A percentile compares a stretch with the other conserved stretches of the same genome.
These are phyloP conservation scores for Pyrocephalus nanus DNA, from an alignment of 2,797 vertebrate species.

Conservation along the genomic window DNA sequence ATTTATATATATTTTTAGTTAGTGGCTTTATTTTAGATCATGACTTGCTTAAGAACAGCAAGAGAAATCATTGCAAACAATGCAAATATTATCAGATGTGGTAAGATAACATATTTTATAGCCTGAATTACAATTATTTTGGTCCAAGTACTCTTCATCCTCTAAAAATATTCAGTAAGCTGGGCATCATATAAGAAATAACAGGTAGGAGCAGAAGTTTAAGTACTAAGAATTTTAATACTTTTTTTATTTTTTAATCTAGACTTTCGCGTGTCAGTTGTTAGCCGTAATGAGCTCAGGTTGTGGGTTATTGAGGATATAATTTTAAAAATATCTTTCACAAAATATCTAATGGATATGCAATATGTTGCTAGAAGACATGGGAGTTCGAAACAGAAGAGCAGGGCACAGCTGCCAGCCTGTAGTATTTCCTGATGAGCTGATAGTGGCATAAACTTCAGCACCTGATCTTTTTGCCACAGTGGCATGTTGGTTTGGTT, in stretches of 20 bases:
- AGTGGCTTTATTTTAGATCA: neutral
- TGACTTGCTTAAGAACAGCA: neutral
- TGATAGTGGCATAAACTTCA: neutral
- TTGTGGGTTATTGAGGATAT: neutral
- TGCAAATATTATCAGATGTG: neutral
- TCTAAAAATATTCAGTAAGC: neutral
- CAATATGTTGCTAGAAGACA: neutral
- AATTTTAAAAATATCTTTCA: neutral
- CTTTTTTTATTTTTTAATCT: neutral
- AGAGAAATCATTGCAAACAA: neutral
- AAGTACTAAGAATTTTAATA: neutral
- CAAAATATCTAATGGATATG: neutral
- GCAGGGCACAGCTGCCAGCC: neutral
- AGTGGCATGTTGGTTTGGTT: neutral
- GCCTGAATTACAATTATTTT: neutral
- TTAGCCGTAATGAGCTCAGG: neutral
- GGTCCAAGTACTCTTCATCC: neutral
- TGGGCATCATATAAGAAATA: neutral
- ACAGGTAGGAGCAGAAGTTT: neutral
- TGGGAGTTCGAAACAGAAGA: neutral
- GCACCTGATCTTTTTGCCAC: neutral
- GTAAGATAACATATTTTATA: neutral
- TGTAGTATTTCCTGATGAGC: constrained; percentile 16
- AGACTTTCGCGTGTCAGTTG: neutral
- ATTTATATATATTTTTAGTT: neutral